phyloP scores from a whole-genome alignment of 2,888 invertebrate species.

The Rhyacophila evoluta region DNA sequence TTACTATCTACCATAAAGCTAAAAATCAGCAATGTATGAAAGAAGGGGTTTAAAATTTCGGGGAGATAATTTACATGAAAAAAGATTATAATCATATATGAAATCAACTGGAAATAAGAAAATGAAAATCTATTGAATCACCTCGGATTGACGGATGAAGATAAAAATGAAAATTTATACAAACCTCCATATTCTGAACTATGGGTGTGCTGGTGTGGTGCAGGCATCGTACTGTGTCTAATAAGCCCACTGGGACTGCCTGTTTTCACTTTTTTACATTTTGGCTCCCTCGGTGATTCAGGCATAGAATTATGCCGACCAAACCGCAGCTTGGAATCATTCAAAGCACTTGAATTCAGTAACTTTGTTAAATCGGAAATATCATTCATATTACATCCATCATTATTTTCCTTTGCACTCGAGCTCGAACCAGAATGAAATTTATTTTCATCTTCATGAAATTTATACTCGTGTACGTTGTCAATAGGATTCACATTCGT shows the following conservation, averaged over 20 bases:
- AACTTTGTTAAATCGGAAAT: constrained; percentile 37
- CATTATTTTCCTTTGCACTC: neutral
- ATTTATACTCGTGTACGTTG: neutral
- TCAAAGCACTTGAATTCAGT: constrained; percentile 47
- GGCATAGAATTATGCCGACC: constrained; percentile 67
- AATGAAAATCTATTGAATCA: too few species aligned
- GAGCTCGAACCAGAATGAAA: neutral
- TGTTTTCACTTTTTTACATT: constrained; percentile 11
- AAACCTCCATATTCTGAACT: constrained; percentile 26
- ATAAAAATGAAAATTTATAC: neutral
- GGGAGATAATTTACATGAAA: too few species aligned
- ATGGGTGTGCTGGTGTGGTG: neutral
- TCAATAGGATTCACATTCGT: neutral
- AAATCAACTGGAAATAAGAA: too few species aligned
- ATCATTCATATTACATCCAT: constrained; percentile 13
- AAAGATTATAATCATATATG: too few species aligned
- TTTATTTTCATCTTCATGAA: neutral
- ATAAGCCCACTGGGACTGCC: constrained; percentile 63
- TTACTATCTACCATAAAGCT: too few species aligned
- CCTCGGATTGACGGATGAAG: too few species aligned
- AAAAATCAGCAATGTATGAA: too few species aligned
- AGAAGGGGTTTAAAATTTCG: too few species aligned
- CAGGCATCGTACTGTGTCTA: constrained; percentile 66
- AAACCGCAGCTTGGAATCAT: constrained; percentile 60
- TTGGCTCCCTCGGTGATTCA: constrained; percentile 61